Evolutionary conservation across 2,113 vertebrate genomes (phyloP), one percentile per base, ranked within the genome.

Genomic region (Nerophis ophidion): DNA sequence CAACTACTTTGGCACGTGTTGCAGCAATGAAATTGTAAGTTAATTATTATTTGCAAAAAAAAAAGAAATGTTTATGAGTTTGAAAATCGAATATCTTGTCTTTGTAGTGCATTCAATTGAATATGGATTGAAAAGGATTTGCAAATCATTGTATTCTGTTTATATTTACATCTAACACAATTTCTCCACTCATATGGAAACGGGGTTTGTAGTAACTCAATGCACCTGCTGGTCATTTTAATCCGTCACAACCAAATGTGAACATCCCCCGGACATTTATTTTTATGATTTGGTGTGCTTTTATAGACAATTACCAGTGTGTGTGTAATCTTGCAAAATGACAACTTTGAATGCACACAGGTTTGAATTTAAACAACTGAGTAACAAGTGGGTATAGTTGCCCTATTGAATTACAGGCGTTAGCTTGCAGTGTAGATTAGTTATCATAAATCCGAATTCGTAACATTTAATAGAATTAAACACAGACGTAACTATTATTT

Each of bases 401-500:
- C 26, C 26, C 26, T 26, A 26, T 12, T 14, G 26, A 12, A 52
- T 52, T 14, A 12, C 5, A 14, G 7, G 34, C 5, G 12, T 7
- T 5, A 8, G 33, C 33, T 14, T 13, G 2, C 12, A 8, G 34
- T 53, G 33, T 26, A 35, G 33, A n/a, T 14, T 33, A 34, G 26
- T 9, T 6, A 15, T 10, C 7, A 12, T n/a, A 49, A 9, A 16
- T 3, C 40, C 40, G 26, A 35, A 48, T 19, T 11, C 0, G 26
- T 48, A 13, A 14, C 3, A 15, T 17, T 52, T 9, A 54, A 36
- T 8, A 16, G 12, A 38, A 36, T 16, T 15, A 3, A 52, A 16
- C 33, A 34, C 16, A 51, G 0, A 0, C 1, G 5, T 1, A 1
- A 26, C 6, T 0, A 47, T 17, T 2, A 57, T 10, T 2, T 10